Conservation (phyloP, 1,140 invertebrate genomes). For the Zaprionus davidi region DNA sequence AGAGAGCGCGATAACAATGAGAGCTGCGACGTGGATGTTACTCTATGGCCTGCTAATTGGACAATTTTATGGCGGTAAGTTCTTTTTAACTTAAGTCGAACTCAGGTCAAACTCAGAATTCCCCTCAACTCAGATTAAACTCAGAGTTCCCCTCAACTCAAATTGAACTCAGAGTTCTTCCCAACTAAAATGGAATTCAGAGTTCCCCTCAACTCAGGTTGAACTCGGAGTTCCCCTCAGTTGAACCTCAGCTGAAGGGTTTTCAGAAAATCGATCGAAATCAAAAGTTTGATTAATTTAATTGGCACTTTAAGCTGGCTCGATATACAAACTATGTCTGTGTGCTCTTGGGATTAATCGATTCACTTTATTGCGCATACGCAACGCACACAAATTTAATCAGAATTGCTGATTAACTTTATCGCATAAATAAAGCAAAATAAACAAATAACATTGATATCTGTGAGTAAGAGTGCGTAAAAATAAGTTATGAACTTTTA, state of each 20-base stretch:
- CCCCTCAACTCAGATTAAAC: too few relatives aligned
- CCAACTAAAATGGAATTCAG: too few relatives aligned
- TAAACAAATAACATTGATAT: conserved; percentile 6
- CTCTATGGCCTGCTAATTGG: conserved; percentile 69
- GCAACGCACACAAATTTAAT: conserved; percentile 10
- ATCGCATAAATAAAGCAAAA: conserved; percentile 13
- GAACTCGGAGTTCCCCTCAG: not conserved
- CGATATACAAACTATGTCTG: not conserved
- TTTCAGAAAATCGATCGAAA: conserved; percentile 7
- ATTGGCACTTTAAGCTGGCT: conserved; percentile 22
- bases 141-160: conserved; percentile 26
- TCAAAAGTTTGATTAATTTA: conserved; percentile 25
- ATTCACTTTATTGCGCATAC: conserved; percentile 27
- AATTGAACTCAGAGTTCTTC: not conserved
- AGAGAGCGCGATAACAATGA: conserved; percentile 53
- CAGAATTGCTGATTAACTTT: conserved; percentile 20
- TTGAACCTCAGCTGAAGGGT: not conserved
- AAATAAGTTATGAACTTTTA: conserved; percentile 8
- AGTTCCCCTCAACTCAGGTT: too few relatives aligned
- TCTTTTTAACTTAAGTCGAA: not conserved
- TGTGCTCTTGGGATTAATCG: not conserved
- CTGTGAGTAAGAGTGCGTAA: conserved; percentile 7
- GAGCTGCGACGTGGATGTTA: conserved; percentile 58
- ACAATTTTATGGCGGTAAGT: conserved; percentile 66
- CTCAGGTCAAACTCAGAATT: not conserved